Base-by-base conservation (phyloP, 2,888 invertebrate genomes). In the Drosophila subsilvestris region DNA sequence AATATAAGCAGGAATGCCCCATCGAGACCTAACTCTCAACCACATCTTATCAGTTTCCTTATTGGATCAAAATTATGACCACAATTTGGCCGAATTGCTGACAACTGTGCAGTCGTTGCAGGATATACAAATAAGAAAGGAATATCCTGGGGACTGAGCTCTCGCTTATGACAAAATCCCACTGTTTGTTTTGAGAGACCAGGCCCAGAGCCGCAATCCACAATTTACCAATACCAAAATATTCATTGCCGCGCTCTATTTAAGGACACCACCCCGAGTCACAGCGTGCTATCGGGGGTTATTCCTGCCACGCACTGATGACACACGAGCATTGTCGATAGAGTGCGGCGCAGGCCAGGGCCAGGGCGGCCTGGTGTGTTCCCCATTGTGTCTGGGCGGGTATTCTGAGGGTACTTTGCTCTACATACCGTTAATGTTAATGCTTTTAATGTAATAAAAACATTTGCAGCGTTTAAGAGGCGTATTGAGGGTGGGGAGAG, bases 401-500 rank as follows among this genome's bases (percentile, higher is more conserved):
- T 59, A 50, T 45, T 62, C 45, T 48, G 69, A 37, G 75, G 81
- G 76, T 79, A 74, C 68, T 86, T 62, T 80, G 83, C 80, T 79
- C 87, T 82, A 88, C 79, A 84, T 82, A 77, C 76, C 82, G 86
- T 84, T 80, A 83, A 86, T 86, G 78, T 86, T 86, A 88, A 87
- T 85, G 82, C 89, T 86, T 86, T 87, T 86, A 86, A 86, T 86
- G 89, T 83, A 87, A 87, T 87, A 88, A 88, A 86, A 87, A 77
- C 87, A 87, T 88, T 87, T 74, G 74, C 76, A 77, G 72, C 81
- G 70, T 82, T 88, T 79, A 86, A 66, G 78, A 79, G 80, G 81
- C 78, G 81, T 81, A 55, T 53, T 51, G 49, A 45, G 53, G 22
- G 37, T 37, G 45, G 47, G 25, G 50, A 20, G 42, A n/a, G 22